Base-by-base conservation (phyloP, 2,888 invertebrate genomes). In the Drosophila parthenogenetica region DNA sequence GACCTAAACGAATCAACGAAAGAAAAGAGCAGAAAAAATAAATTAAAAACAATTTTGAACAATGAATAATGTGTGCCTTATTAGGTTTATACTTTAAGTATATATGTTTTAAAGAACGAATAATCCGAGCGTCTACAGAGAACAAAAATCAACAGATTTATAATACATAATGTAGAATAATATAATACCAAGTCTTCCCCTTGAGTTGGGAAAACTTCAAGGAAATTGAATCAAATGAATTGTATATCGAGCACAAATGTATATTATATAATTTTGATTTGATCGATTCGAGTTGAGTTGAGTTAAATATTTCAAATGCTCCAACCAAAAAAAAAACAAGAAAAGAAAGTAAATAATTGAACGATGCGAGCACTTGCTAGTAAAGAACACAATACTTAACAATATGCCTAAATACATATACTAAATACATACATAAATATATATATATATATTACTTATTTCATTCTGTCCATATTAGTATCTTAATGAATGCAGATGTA, bases 31-130 rank as follows among this genome's bases (percentile, higher is more conserved):
- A 22, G 29, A 71, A 13, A 29, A 35, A 13, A 35, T 35, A 0
- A 60, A 29, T 29, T 8, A 29, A 29, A 29, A 29, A 71, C 57
- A 76, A 76, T 70, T 68, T 69, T 66, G 64, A 72, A 85, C 79
- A 89, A 89, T 84, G 89, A 90, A 88, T 87, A 89, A 55, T 88
- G 87, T 90, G 91, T 91, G 91, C 91, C 91, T 91, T 91, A 91
- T 89, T 91, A 91, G 87, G 91, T 90, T 91, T 91, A 90, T 90
- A 87, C 83, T 86, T 50, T 79, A 89, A 89, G 79, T 73, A 81
- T 73, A 76, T 77, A 68, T 29, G 29, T 65, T 73, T 62, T 66
- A 71, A 69, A 61, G 32, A 58, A 66, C 67, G n/a, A 69, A 17
- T 5, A 50, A 45, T 39, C 39, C 32, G 22, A 22, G 25, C 61